Evolutionary conservation across 2,888 invertebrate species (phyloP).

Genomic region (Campopleginae sp.): DNA sequence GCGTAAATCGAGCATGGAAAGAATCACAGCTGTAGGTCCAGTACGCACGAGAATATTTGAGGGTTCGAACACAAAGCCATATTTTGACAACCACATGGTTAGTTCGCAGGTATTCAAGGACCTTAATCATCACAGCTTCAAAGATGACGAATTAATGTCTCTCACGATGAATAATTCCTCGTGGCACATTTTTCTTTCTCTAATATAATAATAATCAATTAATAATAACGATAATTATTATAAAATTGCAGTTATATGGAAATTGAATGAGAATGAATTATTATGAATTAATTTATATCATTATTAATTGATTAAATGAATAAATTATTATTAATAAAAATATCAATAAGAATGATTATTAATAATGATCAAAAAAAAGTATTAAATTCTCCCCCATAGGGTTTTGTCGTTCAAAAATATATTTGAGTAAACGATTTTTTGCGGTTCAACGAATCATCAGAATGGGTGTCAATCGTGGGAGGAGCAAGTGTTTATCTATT

Average conservation of each 20-base stretch:
- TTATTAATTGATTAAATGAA: no score
- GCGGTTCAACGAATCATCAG: not conserved
- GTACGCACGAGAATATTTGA: conserved; percentile 18
- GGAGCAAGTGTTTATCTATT: conserved; percentile 19
- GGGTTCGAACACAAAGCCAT: conserved; percentile 36
- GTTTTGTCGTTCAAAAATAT: not conserved
- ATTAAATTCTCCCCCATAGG: no score
- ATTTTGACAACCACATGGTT: conserved; percentile 63
- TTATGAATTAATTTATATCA: no score
- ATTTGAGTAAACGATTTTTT: not conserved
- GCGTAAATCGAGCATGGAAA: conserved; percentile 48
- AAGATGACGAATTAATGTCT: not conserved
- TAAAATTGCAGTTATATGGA: no score
- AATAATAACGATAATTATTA: no score
- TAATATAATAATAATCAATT: no score
- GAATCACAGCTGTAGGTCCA: conserved; percentile 25
- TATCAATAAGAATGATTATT: no score
- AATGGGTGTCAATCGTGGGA: not conserved
- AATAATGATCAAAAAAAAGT: no score
- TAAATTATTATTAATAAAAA: no score
- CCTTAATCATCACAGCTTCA: conserved; percentile 18
- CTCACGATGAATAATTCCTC: not conserved
- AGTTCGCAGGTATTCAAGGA: conserved; percentile 7
- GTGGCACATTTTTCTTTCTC: not conserved
- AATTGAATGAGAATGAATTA: no score